Percentiles rank a stretch among this genome's conserved stretches.
Conservation (phyloP, 1,140 invertebrate species). For the Sipha flava region DNA sequence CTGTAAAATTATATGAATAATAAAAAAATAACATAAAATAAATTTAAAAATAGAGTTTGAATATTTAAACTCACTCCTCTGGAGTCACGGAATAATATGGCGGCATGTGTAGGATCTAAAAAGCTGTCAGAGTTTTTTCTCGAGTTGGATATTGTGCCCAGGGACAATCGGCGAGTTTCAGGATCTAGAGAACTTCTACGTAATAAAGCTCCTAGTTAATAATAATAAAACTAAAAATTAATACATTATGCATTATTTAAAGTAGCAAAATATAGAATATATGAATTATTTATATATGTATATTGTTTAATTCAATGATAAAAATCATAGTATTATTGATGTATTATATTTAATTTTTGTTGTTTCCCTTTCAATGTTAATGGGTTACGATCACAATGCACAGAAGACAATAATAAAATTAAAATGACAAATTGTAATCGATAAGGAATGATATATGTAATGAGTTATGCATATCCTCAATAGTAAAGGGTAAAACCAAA, state of each 20-base stretch:
- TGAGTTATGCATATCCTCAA: too few relatives aligned
- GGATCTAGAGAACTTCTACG: conserved; percentile 64
- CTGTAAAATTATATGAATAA: conserved; percentile 53
- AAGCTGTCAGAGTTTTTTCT: conserved; percentile 59
- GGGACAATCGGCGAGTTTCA: conserved; percentile 60
- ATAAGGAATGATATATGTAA: neutral
- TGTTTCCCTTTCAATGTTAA: neutral
- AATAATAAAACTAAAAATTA: conserved; percentile 14
- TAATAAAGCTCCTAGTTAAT: conserved; percentile 41
- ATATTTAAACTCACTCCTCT: conserved; percentile 66
- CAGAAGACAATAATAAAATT: neutral
- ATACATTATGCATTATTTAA: neutral
- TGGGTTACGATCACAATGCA: neutral
- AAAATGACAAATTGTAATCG: neutral
- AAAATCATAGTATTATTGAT: neutral
- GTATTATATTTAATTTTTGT: neutral
- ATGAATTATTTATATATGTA: neutral
- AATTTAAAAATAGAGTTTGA: neutral
- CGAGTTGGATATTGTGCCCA: conserved; percentile 45
- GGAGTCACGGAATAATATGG: conserved; percentile 78
- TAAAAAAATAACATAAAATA: neutral
- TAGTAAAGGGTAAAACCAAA: too few relatives aligned
- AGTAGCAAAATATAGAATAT: neutral
- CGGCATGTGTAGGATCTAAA: conserved; percentile 73
- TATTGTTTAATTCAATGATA: neutral